Percentiles rank a stretch among this genome's conserved stretches.
Evolutionary conservation across 2,797 vertebrate genomes (phyloP).

Genomic region (Cetoscarus ocellatus): DNA sequence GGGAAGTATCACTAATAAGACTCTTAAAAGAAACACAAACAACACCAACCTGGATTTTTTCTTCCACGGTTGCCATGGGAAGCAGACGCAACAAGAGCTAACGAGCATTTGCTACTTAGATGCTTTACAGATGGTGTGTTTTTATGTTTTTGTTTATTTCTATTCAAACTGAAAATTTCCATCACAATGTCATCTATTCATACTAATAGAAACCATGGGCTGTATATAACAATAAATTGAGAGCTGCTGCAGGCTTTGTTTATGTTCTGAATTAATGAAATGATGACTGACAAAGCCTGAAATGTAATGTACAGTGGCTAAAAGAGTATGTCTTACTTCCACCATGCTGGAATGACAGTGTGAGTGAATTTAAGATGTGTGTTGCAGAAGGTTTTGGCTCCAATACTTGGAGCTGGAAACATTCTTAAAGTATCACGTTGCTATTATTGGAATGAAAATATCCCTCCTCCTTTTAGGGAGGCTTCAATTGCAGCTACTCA

Average conservation of each 20-base stretch:
- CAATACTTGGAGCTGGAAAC: conserved; percentile 72
- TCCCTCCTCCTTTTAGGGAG: conserved; percentile 64
- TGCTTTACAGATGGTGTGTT: conserved; percentile 61
- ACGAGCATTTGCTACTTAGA: conserved; percentile 69
- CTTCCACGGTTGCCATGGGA: conserved; percentile 73
- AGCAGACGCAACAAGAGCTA: conserved; percentile 81
- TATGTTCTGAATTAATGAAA: background rate
- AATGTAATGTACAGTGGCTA: too few relatives aligned
- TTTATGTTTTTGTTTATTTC: conserved; percentile 14
- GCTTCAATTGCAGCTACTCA: conserved; percentile 62
- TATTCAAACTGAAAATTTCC: conserved; percentile 15
- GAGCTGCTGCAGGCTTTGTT: background rate
- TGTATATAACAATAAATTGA: too few relatives aligned
- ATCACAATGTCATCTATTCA: background rate
- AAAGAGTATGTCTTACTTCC: too few relatives aligned
- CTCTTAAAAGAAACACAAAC: conserved; percentile 74
- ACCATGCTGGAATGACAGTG: conserved; percentile 1
- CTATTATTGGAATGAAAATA: conserved; percentile 80
- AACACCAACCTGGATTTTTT: conserved; percentile 67
- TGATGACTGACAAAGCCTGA: background rate
- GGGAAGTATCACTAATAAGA: conserved; percentile 57
- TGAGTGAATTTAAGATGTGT: conserved; percentile 8
- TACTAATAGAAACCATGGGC: too few relatives aligned
- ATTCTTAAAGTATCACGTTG: conserved; percentile 78
- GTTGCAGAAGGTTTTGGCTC: conserved; percentile 46